phyloP scores from a whole-genome alignment of 2,113 vertebrate species.

The zebrafish (Danio rerio) region GRCz12tu NC_133176.1:54434501-54435000 shows the following conservation, averaged over 20 bases:
- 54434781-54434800: background rate
- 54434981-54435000: slow-evolving; percentile 87
- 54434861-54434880: slow-evolving; percentile 32
- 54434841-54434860: background rate
- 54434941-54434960: slow-evolving; percentile 40
- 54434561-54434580: slow-evolving; percentile 78
- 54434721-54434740: background rate
- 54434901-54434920: slow-evolving; percentile 38
- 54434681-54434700: background rate
- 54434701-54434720: background rate
- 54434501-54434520: background rate
- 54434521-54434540: background rate
- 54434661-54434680: background rate
- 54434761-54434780: background rate
- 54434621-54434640: slow-evolving; percentile 2
- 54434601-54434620: slow-evolving; percentile 77
- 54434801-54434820: too few relatives aligned
- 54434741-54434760: background rate
- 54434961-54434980: slow-evolving; percentile 82
- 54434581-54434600: slow-evolving; percentile 89
- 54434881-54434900: slow-evolving; percentile 32
- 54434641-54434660: background rate
- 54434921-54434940: slow-evolving; percentile 34
- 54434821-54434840: background rate
- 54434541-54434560: background rate